Evolutionary conservation across 2,113 vertebrate genomes (phyloP), one percentile per base, ranked within the genome.

Genomic region (Brachyistius frenatus): DNA sequence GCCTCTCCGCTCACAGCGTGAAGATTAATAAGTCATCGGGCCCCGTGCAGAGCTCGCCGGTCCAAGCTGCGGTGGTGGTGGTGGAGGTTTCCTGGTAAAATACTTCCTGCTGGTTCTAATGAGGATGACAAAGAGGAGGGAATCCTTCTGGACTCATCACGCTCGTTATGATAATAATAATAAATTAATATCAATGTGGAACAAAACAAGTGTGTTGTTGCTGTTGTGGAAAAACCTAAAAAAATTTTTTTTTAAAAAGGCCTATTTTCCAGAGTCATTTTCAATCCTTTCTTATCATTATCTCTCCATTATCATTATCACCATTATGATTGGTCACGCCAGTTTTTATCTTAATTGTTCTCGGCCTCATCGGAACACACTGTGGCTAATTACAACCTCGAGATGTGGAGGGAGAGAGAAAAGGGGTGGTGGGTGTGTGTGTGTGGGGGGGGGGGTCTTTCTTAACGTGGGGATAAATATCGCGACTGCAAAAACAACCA

Each of bases 231-330:
- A 36, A 73, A 36, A 73, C 70, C 2, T 2, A 73, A 71, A 56
- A 70, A 80, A 89, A 88, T n/a, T n/a, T n/a, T n/a, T n/a, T n/a
- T n/a, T n/a, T 82, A 75, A 86, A 78, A 52, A 76, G 53, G 58
- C 66, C 66, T 81, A 66, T 86, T 84, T 86, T 62, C 82, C 7
- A 1, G 32, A 85, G 77, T 83, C 84, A 68, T 88, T 90, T 87
- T 71, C 89, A 81, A 72, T 41, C 63, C 65, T 60, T 23, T 83
- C 86, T 90, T 78, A 88, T 90, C 87, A 80, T 86, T 78, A 87
- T 89, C 85, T 78, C 90, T 78, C 86, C 83, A 89, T 90, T 88
- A 89, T 78, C 84, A 75, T 88, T 80, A 90, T 88, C 86, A 3
- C 73, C 79, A 71, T 90, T 76, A 78, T 44, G 69, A 90, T 86